Evolutionary conservation across 2,797 vertebrate genomes (phyloP), one percentile per base, ranked within the genome.

Genomic region (Adelosebastes latens): DNA sequence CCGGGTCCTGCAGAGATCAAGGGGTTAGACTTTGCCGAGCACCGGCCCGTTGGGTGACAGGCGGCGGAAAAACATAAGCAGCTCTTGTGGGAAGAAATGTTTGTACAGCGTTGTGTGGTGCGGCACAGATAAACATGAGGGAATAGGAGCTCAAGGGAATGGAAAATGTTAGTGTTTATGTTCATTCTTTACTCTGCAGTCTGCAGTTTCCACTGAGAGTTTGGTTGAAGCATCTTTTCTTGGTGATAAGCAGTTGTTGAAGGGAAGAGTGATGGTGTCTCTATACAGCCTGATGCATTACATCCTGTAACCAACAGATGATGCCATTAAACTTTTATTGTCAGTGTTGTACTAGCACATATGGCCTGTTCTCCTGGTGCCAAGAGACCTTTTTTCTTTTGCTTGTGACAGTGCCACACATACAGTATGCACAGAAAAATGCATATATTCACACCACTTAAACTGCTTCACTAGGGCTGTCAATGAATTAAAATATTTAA

Each of bases 311-410:
- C 64, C 39, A 80, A 31, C 79, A 88, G 66, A 84, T 71, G 53
- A 88, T 52, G 59, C 25, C n/a, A 78, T 87, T 82, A 85, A 72
- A 85, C 52, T 75, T 88, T 76, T 52, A 71, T 60, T 77, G 46
- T 76, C 62, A 46, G 13, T 60, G 42, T 76, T 79, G 53, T 27
- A 59, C 64, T 52, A 56, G 75, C 52, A 56, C 78, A 77, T 64
- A 73, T 71, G 81, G 67, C n/a, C 25, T 32, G 20, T 81, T 49
- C 34, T 65, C 4, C 52, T 55, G 0, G 6, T 64, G 73, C 67
- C 71, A 67, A 75, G 27, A 75, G 22, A 55, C 34, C 59, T 49
- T 70, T 52, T 31, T 49, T 67, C 5, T 63, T 73, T 67, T 32
- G 18, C 61, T 46, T 77, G 46, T 24, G 49, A 72, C 24, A 29